Evolutionary conservation across 2,888 invertebrate genomes (phyloP).

Genomic region (Ochlodes sylvanus): DNA sequence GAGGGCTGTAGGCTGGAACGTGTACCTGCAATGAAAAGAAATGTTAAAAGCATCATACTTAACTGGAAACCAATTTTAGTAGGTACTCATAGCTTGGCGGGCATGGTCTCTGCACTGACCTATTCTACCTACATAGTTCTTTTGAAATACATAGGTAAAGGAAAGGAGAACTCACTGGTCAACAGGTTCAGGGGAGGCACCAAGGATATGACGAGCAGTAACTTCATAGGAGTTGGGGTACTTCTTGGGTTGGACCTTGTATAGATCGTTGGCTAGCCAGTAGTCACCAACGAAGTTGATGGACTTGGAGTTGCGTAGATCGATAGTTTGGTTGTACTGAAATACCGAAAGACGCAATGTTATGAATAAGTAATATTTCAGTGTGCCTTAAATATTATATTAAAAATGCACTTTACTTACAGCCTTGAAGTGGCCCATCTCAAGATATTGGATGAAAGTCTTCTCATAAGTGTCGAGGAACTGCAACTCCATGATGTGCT

Average conservation of each 20-base stretch:
- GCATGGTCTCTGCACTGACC: too few relatives aligned
- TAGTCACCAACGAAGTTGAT: constrained; percentile 70
- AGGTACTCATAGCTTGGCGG: too few relatives aligned
- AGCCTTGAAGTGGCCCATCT: constrained; percentile 86
- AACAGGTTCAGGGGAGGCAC: constrained; percentile 47
- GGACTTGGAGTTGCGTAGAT: constrained; percentile 69
- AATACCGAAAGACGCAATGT: constrained; percentile 40
- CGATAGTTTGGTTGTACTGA: constrained; percentile 66
- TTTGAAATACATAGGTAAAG: too few relatives aligned
- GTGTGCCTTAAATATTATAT: not conserved
- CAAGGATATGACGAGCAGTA: constrained; percentile 76
- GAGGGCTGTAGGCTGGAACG: constrained; percentile 83
- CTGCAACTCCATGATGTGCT: constrained; percentile 72
- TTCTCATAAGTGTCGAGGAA: constrained; percentile 87
- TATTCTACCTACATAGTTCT: too few relatives aligned
- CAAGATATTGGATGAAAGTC: constrained; percentile 76
- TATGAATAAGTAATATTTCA: not conserved
- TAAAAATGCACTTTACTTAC: constrained; percentile 63
- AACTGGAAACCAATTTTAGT: too few relatives aligned
- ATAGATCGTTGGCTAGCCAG: constrained; percentile 84
- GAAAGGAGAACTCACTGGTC: constrained; percentile 53
- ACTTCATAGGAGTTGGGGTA: constrained; percentile 85
- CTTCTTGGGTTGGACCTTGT: constrained; percentile 58
- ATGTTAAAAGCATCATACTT: too few relatives aligned
- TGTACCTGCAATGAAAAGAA: constrained; percentile 58